These are phyloP conservation scores for Melanocharis versteri DNA, from an alignment of 2,113 vertebrate species.

Conservation along the genomic window DNA sequence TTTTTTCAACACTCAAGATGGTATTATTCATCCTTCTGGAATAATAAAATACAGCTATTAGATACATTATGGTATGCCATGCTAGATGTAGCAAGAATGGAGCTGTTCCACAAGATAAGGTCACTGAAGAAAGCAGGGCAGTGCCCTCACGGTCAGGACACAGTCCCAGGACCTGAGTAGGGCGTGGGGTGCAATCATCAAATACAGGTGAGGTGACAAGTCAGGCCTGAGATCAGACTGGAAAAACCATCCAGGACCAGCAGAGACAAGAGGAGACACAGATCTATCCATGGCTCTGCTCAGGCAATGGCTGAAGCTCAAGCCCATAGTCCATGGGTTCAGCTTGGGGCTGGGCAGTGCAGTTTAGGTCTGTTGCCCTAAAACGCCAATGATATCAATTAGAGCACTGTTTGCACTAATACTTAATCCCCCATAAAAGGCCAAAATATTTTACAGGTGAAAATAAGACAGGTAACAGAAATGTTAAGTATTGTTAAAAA, in stretches of 20 bases:
- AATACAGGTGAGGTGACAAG: not conserved
- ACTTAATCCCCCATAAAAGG: not conserved
- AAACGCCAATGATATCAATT: not conserved
- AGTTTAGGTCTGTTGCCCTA: too few species aligned
- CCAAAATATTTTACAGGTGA: not conserved
- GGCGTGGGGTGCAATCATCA: not conserved
- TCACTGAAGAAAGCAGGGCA: not conserved
- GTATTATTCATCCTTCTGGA: not conserved
- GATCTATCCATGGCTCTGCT: not conserved
- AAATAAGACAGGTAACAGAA: not conserved
- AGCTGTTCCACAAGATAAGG: not conserved
- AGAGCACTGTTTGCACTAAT: not conserved
- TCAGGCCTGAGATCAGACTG: not conserved
- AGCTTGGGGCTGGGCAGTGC: not conserved
- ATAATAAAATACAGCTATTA: not conserved
- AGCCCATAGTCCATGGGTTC: fast-evolving
- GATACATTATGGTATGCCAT: not conserved
- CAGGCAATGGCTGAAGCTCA: not conserved
- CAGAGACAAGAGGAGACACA: not conserved
- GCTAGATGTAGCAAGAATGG: not conserved
- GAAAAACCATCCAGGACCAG: not conserved
- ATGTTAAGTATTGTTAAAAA: not conserved
- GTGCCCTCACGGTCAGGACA: not conserved
- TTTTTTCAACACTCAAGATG: not conserved
- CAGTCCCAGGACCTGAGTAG: not conserved